Conservation (phyloP, 2,797 vertebrate genomes). For the Anguilla obscura region DNA sequence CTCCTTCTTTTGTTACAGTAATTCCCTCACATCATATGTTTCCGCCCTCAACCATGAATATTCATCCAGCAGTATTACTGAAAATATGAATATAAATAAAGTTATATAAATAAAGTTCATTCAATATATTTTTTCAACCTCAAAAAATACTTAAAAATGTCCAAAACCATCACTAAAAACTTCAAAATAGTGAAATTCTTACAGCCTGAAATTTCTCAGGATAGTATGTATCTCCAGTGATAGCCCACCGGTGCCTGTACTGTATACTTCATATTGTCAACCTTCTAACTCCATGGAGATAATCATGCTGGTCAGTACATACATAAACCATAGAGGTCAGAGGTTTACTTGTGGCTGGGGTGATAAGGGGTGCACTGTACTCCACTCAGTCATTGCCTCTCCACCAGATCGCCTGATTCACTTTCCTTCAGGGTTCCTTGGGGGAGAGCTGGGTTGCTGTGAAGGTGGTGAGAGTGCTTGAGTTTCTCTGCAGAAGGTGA, state of each 20-base stretch:
- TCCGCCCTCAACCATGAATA: too few relatives aligned
- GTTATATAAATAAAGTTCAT: too few relatives aligned
- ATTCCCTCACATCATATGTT: background rate
- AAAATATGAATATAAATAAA: too few relatives aligned
- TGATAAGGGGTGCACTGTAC: background rate
- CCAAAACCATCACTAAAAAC: background rate
- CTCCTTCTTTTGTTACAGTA: too few relatives aligned
- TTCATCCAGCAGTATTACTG: too few relatives aligned
- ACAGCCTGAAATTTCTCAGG: background rate
- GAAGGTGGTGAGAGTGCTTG: background rate
- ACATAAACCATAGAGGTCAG: background rate
- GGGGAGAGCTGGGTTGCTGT: constrained; percentile 31
- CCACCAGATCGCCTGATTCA: constrained; percentile 36
- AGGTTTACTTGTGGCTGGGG: background rate
- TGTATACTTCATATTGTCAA: background rate
- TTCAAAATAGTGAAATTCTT: too few relatives aligned
- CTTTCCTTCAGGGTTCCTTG: constrained; percentile 54
- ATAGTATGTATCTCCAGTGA: background rate
- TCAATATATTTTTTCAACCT: too few relatives aligned
- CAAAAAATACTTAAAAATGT: too few relatives aligned
- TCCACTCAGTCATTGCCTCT: background rate
- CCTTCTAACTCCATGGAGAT: background rate
- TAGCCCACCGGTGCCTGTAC: background rate
- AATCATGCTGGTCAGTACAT: background rate
- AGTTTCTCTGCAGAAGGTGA: background rate